phyloP scores from a whole-genome alignment of 2,113 vertebrate species.

The Andinoacara biseriatus region DNA sequence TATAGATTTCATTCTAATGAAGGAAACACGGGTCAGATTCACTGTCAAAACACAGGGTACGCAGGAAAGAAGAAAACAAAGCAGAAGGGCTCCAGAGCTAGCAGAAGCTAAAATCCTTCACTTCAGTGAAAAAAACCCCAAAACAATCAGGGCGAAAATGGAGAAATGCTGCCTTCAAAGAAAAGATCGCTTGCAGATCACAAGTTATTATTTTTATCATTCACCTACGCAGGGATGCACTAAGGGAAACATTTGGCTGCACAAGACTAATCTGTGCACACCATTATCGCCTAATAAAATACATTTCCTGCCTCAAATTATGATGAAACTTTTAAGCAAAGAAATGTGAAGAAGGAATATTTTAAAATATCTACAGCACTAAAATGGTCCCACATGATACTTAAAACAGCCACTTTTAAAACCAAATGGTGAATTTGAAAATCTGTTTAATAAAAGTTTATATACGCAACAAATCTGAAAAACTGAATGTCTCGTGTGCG shows the following conservation, averaged over 20 bases:
- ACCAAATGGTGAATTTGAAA: neutral
- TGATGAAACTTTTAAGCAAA: neutral
- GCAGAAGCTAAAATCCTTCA: neutral
- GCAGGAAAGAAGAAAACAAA: conserved; percentile 23
- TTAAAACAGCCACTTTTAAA: neutral
- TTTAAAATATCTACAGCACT: too few species aligned
- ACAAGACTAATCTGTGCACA: neutral
- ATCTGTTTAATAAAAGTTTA: neutral
- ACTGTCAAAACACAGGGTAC: conserved; percentile 27
- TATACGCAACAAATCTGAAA: neutral
- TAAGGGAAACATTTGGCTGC: neutral
- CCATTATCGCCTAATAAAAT: neutral
- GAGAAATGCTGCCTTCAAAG: neutral
- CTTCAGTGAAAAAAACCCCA: neutral
- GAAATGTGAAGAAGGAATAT: neutral
- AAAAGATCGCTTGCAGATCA: neutral
- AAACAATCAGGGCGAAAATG: neutral
- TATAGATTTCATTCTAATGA: conserved; percentile 53
- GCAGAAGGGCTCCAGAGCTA: neutral
- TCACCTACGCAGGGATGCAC: neutral
- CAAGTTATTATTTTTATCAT: neutral
- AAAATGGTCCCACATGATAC: neutral
- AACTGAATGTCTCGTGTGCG: neutral
- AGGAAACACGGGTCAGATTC: conserved; percentile 46
- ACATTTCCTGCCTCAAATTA: neutral